Conservation (phyloP, 1,140 invertebrate species). For the Drosophila pachea region DNA sequence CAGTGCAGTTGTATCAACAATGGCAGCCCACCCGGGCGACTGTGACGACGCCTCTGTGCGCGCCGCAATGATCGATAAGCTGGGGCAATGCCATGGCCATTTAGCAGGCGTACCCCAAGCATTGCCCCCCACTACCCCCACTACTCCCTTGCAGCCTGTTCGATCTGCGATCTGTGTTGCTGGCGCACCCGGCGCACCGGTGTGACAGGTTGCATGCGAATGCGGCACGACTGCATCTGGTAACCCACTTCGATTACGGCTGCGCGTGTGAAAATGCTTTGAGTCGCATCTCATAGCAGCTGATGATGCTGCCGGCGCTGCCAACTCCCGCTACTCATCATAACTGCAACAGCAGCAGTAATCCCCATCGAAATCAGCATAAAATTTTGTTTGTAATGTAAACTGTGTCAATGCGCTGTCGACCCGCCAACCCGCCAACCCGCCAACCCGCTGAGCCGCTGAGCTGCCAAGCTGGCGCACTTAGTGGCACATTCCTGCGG, state of each 20-base stretch:
- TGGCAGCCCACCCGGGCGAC: constrained; percentile 9
- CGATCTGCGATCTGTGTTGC: background rate
- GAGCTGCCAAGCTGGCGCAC: constrained; percentile 26
- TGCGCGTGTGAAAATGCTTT: constrained; percentile 67
- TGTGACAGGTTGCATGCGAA: constrained; percentile 74
- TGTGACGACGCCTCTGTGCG: constrained; percentile 41
- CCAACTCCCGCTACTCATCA: constrained; percentile 41
- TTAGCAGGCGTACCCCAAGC: constrained; percentile 28
- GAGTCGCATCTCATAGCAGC: constrained; percentile 11
- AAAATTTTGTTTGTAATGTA: constrained; percentile 51
- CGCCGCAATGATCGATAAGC: constrained; percentile 56
- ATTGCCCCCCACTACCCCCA: background rate
- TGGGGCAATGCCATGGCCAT: constrained; percentile 65
- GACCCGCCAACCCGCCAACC: background rate
- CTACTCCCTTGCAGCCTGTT: background rate
- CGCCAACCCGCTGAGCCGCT: too few species aligned
- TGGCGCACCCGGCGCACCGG: constrained; percentile 36
- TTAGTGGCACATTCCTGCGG: constrained; percentile 54
- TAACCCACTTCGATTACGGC: constrained; percentile 74
- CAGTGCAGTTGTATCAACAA: background rate
- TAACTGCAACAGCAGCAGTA: constrained; percentile 34
- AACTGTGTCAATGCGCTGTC: constrained; percentile 49
- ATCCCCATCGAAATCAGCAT: constrained; percentile 66
- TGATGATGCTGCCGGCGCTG: constrained; percentile 15
- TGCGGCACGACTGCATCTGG: constrained; percentile 74